These are phyloP conservation scores for Hippoglossus stenolepis DNA, from an alignment of 2,113 vertebrate genomes.

Conservation along the genomic window DNA sequence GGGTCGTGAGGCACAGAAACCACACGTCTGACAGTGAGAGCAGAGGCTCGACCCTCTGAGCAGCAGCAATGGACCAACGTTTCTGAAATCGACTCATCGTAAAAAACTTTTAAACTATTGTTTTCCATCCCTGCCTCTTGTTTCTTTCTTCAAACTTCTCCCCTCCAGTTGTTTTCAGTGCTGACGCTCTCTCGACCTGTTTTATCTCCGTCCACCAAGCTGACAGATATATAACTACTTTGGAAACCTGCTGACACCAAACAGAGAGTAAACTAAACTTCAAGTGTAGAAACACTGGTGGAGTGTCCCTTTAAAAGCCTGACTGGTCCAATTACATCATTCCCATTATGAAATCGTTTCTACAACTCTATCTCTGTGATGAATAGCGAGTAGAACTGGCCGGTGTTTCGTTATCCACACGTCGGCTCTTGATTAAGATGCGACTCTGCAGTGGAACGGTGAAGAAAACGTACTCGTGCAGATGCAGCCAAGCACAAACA, in stretches of 20 bases:
- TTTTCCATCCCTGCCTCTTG: too few relatives aligned
- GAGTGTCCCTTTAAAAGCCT: not conserved
- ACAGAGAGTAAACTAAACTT: not conserved
- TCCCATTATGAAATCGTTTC: not conserved
- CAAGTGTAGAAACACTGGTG: not conserved
- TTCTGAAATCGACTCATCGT: not conserved
- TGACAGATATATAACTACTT: not conserved
- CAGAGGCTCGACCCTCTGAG: not conserved
- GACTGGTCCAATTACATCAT: not conserved
- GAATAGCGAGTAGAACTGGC: not conserved
- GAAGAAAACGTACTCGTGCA: not conserved
- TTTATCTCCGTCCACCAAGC: not conserved
- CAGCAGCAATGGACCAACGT: not conserved
- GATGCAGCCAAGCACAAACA: not conserved
- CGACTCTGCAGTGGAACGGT: too few relatives aligned
- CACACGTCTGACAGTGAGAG: slow-evolving; percentile 22
- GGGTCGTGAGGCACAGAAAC: slow-evolving; percentile 34
- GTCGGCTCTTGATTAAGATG: too few relatives aligned
- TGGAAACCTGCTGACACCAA: not conserved
- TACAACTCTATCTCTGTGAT: not conserved
- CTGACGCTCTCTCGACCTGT: too few relatives aligned
- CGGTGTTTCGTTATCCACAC: not conserved
- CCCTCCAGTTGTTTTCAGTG: too few relatives aligned
- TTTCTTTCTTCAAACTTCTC: too few relatives aligned
- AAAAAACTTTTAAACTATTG: too few relatives aligned